Base-by-base conservation (phyloP, 1,140 invertebrate genomes). In the Bombus superbus region DNA sequence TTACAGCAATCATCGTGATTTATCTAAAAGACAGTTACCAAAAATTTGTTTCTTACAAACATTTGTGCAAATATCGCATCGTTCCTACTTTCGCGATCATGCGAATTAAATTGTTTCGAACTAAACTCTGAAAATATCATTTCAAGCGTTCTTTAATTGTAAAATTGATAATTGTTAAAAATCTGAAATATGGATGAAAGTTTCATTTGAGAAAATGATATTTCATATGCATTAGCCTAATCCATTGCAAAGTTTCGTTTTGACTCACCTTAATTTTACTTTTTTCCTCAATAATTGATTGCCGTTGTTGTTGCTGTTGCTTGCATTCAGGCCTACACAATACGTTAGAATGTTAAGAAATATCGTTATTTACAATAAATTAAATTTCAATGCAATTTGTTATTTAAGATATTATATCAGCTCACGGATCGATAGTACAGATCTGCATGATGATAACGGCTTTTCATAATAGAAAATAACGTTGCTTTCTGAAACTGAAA, bases 261-360 rank as follows among this genome's bases (percentile, higher is more conserved):
- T 22, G 83, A 72, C 91, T 93, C 90, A 94, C 94, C 25, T 90
- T 90, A 83, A 94, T 91, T 91, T 93, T 94, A 89, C 94, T 94
- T 71, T 92, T 92, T 3, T 91, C 86, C 35, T 92, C 89, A 18
- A 95, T 90, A 62, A 93, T 77, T 1, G 92, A 93, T 35, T 64
- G 87, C 4, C 85, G n/a, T 44, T 32, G 71, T 22, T 44, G 71
- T 13, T 28, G 69, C 15, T 44, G 71, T 13, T 28, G 69, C 25
- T 73, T 83, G 78, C 35, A 87, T 38, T 80, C 66, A 28, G 42
- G 76, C 76, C 82, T 88, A n/a, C 32, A 79, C 32, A 79, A 86
- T 75, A n/a, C 1, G 32, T 35, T 35, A 3, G 57, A 79, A 40
- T 38, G 35, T 71, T 62, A 22, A 53, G 18, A 8, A n/a, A 64